phyloP scores from a whole-genome alignment of 2,888 invertebrate genomes.

The Chloromyia formosa region DNA sequence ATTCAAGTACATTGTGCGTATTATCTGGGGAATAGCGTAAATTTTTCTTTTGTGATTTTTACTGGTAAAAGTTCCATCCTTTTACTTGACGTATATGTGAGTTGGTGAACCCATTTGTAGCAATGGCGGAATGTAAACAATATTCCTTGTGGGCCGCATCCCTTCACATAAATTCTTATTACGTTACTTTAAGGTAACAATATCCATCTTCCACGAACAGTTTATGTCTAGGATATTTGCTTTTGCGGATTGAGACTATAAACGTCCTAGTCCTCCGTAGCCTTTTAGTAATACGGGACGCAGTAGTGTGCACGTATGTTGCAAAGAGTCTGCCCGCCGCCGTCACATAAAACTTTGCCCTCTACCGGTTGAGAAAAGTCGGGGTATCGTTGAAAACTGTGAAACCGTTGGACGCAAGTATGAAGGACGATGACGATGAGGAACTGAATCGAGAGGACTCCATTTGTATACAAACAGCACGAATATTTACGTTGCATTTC shows the following conservation, averaged over 20 bases:
- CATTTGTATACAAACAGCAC: slow-evolving; percentile 44
- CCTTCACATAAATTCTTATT: slow-evolving; percentile 49
- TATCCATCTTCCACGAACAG: slow-evolving; percentile 44
- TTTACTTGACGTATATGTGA: slow-evolving; percentile 5
- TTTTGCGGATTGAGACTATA: slow-evolving; percentile 43
- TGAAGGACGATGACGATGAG: slow-evolving; percentile 24
- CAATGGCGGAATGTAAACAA: slow-evolving; percentile 18
- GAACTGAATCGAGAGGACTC: slow-evolving; percentile 29
- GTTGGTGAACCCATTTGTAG: neutral
- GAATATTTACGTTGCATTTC: slow-evolving; percentile 48
- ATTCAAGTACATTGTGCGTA: slow-evolving; percentile 38
- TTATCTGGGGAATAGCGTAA: slow-evolving; percentile 32
- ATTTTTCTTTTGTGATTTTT: slow-evolving; percentile 41
- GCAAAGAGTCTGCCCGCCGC: neutral
- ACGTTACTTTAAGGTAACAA: slow-evolving; percentile 48
- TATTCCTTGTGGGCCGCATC: slow-evolving; percentile 33
- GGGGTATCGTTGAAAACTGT: slow-evolving; percentile 6
- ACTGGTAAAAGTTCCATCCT: slow-evolving; percentile 31
- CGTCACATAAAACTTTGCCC: too few species aligned
- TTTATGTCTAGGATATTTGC: slow-evolving; percentile 46
- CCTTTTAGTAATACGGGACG: neutral
- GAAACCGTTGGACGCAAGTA: slow-evolving; percentile 40
- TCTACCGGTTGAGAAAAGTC: too few species aligned
- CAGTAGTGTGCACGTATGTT: slow-evolving; percentile 5
- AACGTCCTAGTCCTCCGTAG: neutral